phyloP scores from a whole-genome alignment of 2,797 vertebrate genomes.

The Pseudochaenichthys georgianus region DNA sequence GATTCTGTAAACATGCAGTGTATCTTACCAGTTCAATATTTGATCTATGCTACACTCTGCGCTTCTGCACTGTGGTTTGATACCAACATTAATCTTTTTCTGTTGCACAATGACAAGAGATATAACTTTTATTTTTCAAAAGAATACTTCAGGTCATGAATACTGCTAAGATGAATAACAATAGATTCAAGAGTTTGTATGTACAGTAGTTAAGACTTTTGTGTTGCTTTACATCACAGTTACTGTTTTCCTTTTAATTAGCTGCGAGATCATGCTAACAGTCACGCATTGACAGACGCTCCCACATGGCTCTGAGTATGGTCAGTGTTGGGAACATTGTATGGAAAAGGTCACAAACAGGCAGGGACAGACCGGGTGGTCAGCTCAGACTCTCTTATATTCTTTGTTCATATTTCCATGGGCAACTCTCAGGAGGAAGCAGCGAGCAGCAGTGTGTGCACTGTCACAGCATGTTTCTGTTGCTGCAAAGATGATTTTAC shows the following conservation, averaged over 20 bases:
- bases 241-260: background rate
- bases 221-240: slow-evolving; percentile 14
- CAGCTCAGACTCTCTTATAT: slow-evolving; percentile 57
- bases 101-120: slow-evolving; percentile 34
- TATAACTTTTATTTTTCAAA: slow-evolving; percentile 44
- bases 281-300: background rate
- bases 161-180: slow-evolving; percentile 32
- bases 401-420: slow-evolving; percentile 68
- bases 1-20: slow-evolving; percentile 56
- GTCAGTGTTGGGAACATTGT: background rate
- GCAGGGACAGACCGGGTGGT: slow-evolving; percentile 34
- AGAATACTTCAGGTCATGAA: slow-evolving; percentile 22
- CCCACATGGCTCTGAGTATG: slow-evolving; percentile 23
- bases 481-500: slow-evolving; percentile 60
- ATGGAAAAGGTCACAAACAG: slow-evolving; percentile 57
- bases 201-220: slow-evolving; percentile 11
- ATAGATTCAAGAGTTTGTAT: slow-evolving; percentile 10
- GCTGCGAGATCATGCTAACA: background rate
- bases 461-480: slow-evolving; percentile 65
- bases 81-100: slow-evolving; percentile 50
- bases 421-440: slow-evolving; percentile 63
- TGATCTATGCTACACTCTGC: slow-evolving; percentile 48
- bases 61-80: slow-evolving; percentile 47
- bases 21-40: slow-evolving; percentile 48
- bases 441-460: slow-evolving; percentile 3